phyloP scores from a whole-genome alignment of 2,888 invertebrate species.

The Yponomeuta sedellus region DNA sequence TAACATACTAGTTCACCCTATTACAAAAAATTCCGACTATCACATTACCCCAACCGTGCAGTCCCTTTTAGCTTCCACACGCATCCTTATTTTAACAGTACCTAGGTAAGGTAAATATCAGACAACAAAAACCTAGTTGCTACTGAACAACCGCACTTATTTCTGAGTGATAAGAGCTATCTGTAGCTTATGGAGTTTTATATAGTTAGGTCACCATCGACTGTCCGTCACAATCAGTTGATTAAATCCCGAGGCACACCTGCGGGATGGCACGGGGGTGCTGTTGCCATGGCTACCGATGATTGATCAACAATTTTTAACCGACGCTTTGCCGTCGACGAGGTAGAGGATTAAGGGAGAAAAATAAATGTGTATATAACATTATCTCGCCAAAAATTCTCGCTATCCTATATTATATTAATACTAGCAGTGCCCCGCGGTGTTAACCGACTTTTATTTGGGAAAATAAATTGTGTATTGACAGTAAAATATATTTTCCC shows the following conservation, averaged over 20 bases:
- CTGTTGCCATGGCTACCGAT: constrained; percentile 52
- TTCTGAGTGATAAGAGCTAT: not conserved
- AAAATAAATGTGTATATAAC: too few species aligned
- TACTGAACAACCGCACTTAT: not conserved
- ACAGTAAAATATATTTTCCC: too few species aligned
- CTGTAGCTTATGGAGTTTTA: not conserved
- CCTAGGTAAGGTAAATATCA: not conserved
- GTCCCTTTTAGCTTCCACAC: not conserved
- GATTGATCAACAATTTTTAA: constrained; percentile 25
- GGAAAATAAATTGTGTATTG: too few species aligned
- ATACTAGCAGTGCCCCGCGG: too few species aligned
- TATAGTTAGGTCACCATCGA: not conserved
- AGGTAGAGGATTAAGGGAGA: too few species aligned
- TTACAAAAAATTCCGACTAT: not conserved
- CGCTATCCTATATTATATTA: too few species aligned
- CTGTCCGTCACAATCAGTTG: constrained; percentile 63
- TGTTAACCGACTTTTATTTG: too few species aligned
- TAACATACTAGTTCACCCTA: not conserved
- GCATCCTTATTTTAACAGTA: not conserved
- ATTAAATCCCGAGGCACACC: constrained; percentile 69
- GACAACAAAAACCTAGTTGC: not conserved
- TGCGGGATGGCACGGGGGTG: constrained; percentile 44
- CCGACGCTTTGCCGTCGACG: not conserved
- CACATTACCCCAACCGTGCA: not conserved
- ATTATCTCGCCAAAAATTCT: too few species aligned